Evolutionary conservation across 2,113 vertebrate species (phyloP), one percentile per base, ranked within the genome.

Genomic region (Brachypodius melanocephalos): DNA sequence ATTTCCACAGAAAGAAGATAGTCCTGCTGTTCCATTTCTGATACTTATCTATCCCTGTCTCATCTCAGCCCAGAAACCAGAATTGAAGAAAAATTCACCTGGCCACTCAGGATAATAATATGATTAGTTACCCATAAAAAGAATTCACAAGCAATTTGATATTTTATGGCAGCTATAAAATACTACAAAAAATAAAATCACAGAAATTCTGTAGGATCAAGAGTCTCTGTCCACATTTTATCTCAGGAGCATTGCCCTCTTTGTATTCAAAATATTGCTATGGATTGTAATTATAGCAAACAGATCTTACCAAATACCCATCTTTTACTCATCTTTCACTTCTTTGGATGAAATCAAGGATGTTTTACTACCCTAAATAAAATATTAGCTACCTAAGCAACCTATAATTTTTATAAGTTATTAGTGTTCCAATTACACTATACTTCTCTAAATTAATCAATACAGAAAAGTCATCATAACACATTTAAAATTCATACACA

Each of bases 171-270:
- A 78, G 12, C 8, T 75, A 42, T 55, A 42, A 78, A 82, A 54
- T n/a, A 5, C 18, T 55, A 42, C 10, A 11, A 73, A 58, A 63
- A 62, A 36, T 28, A 92, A 54, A 2, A 6, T 75, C 3, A 16
- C 20, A 83, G 5, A 46, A 89, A 72, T 8, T 76, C 58, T 48
- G 4, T 72, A 76, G 4, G 5, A 28, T 58, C 0, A 0, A 32
- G 4, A 26, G 51, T 5, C 22, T 77, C 61, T 76, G 5, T 7
- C 54, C 15, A 13, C 28, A 17, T 77, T 68, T 81, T 88, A 14
- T 67, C 10, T 80, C 58, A 54, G 17, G 6, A 54, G 6, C 19
- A 34, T 45, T 55, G 9, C 5, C 21, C 2, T 6, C 4, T 5
- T 73, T 85, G 24, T 28, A 49, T 51, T 49, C 13, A 73, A 51